phyloP scores from a whole-genome alignment of 2,113 vertebrate genomes.

The Anthoscopus minutus region DNA sequence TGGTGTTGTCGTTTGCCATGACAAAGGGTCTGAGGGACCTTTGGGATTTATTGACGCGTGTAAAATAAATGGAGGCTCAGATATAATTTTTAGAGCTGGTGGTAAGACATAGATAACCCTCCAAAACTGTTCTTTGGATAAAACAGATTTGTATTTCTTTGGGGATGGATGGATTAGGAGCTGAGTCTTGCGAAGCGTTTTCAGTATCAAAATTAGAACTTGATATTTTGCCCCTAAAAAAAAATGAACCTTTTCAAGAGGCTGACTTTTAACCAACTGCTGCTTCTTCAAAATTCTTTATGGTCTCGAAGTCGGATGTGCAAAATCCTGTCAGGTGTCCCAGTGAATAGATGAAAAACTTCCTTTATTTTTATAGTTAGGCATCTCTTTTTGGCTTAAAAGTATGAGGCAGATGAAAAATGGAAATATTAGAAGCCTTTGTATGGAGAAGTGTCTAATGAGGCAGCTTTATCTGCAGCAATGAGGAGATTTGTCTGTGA shows the following conservation, averaged over 20 bases:
- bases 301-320: not conserved
- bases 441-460: constrained; percentile 42
- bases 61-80: not conserved
- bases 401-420: not conserved
- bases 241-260: not conserved
- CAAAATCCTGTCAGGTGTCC: not conserved
- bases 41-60: not conserved
- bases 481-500: constrained; percentile 9
- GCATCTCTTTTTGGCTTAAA: not conserved
- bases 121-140: not conserved
- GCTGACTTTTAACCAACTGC: not conserved
- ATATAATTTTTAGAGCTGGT: not conserved
- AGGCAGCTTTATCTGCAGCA: constrained; percentile 44
- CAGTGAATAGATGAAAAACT: not conserved
- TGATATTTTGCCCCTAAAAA: not conserved
- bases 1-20: rapidly evolving
- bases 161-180: not conserved
- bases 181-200: not conserved
- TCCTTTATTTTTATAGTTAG: not conserved
- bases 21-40: not conserved
- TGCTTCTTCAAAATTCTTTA: not conserved
- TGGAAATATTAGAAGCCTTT: not conserved
- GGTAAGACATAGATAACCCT: not conserved
- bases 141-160: not conserved
- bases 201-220: not conserved